phyloP scores from a whole-genome alignment of 1,140 invertebrate species.

The Microvelia longipes region DNA sequence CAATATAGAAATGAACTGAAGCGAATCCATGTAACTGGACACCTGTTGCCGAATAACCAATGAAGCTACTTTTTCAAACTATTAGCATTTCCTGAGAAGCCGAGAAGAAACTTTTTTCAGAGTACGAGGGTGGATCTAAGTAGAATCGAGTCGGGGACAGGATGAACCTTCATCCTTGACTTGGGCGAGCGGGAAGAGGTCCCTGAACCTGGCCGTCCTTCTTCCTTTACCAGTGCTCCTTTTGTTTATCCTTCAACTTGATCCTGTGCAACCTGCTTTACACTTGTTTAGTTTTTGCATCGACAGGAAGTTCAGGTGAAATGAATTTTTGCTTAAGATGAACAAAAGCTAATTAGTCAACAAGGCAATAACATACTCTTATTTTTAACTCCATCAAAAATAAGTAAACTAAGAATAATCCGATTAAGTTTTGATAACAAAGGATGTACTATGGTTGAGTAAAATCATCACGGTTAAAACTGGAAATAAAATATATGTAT shows the following conservation, averaged over 20 bases:
- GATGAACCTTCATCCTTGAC: too few relatives aligned
- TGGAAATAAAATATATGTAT: too few relatives aligned
- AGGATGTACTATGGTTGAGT: too few relatives aligned
- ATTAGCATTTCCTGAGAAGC: not conserved
- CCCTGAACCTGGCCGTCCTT: not conserved
- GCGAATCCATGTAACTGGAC: not conserved
- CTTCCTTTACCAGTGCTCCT: not conserved
- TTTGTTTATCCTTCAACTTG: not conserved
- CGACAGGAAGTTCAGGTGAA: too few relatives aligned
- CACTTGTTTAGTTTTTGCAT: too few relatives aligned
- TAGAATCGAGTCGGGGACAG: not conserved
- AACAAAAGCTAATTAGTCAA: too few relatives aligned
- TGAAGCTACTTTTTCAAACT: not conserved
- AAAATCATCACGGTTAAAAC: too few relatives aligned
- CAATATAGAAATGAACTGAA: not conserved
- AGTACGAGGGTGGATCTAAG: not conserved
- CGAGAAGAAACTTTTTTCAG: not conserved
- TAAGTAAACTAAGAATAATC: too few relatives aligned
- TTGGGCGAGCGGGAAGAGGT: not conserved
- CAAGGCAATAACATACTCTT: too few relatives aligned
- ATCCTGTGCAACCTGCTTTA: not conserved
- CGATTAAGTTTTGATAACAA: too few relatives aligned
- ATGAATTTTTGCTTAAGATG: too few relatives aligned
- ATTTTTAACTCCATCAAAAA: too few relatives aligned
- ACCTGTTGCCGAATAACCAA: not conserved